Conservation (phyloP, 2,888 invertebrate species). For the Yponomeuta malinellus region DNA sequence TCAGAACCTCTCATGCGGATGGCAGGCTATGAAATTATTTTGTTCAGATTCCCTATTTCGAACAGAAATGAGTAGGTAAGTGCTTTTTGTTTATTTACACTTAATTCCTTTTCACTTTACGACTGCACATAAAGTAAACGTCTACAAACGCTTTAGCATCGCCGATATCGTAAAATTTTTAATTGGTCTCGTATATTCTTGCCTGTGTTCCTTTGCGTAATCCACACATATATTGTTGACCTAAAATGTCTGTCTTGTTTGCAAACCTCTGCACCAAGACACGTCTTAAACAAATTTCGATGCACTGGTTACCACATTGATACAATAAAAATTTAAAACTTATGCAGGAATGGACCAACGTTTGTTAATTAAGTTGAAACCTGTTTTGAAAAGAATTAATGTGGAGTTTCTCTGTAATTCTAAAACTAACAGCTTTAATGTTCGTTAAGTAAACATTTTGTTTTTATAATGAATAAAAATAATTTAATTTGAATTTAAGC, state of each 20-base stretch:
- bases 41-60: not conserved
- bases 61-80: not conserved
- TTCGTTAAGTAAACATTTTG: too few species aligned
- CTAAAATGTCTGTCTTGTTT: not conserved
- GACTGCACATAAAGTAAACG: not conserved
- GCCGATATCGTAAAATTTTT: not conserved
- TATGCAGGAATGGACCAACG: too few species aligned
- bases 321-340: too few species aligned
- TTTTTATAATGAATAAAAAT: too few species aligned
- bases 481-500: too few species aligned
- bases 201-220: not conserved
- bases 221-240: not conserved
- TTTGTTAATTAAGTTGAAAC: too few species aligned
- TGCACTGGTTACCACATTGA: not conserved
- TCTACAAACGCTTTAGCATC: not conserved
- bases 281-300: not conserved
- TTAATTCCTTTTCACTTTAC: conserved; percentile 3
- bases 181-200: not conserved
- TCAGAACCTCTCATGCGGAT: not conserved
- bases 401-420: too few species aligned
- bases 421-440: too few species aligned
- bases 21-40: not conserved
- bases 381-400: too few species aligned
- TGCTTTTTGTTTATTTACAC: not conserved
- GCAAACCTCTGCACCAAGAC: not conserved